phyloP scores from a whole-genome alignment of 2,797 vertebrate species.

The Adelosebastes latens region DNA sequence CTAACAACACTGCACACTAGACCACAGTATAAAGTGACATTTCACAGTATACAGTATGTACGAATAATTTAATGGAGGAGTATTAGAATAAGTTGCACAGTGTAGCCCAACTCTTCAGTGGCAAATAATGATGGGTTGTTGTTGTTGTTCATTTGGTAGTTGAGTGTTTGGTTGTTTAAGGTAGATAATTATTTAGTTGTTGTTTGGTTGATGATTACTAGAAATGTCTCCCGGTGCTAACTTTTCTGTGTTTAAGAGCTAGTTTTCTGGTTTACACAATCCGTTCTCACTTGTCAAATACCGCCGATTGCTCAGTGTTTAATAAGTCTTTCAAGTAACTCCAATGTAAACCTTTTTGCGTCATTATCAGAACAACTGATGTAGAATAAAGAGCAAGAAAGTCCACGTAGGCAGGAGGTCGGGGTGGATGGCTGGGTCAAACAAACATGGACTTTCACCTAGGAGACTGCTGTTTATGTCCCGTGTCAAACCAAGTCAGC shows the following conservation, averaged over 20 bases:
- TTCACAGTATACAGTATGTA: not conserved
- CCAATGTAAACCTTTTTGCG: too few relatives aligned
- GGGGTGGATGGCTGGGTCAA: not conserved
- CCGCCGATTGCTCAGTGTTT: too few relatives aligned
- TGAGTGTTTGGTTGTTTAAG: not conserved
- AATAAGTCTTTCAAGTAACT: not conserved
- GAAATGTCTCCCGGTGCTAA: too few relatives aligned
- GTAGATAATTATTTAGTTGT: not conserved
- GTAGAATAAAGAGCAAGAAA: not conserved
- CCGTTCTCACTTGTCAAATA: too few relatives aligned
- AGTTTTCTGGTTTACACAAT: too few relatives aligned
- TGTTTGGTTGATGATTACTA: not conserved
- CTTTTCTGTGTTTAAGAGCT: too few relatives aligned
- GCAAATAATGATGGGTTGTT: not conserved
- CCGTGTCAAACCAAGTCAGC: too few relatives aligned
- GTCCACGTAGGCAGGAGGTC: not conserved
- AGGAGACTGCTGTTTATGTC: too few relatives aligned
- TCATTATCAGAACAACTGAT: too few relatives aligned
- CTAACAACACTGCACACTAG: not conserved
- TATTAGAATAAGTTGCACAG: not conserved
- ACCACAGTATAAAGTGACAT: not conserved
- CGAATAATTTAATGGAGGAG: not conserved
- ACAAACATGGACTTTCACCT: not conserved
- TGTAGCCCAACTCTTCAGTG: not conserved
- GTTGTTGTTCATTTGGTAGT: not conserved